Evolutionary conservation across 2,797 vertebrate genomes (phyloP), one percentile per base, ranked within the genome.

Genomic region (Girardinus metallicus): DNA sequence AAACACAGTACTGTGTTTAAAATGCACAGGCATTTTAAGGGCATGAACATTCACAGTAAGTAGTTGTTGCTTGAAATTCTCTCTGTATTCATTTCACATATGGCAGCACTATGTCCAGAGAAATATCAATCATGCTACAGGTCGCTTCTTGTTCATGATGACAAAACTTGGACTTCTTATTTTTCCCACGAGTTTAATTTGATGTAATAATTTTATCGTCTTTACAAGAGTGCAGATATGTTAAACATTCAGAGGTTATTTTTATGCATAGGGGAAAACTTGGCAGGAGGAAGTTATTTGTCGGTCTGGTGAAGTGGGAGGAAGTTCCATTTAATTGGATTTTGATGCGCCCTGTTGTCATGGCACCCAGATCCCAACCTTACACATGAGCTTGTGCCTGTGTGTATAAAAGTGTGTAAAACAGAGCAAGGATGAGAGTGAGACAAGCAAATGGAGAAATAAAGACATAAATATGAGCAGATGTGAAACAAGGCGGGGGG

Each of bases 261-360:
- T 93, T 86, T 85, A 93, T 92, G 88, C 89, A 85, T 79, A 84
- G 76, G 64, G 77, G 79, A 0, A 53, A 76, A 71, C 73, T 79
- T 74, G 81, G 84, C 78, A 82, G 91, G 81, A 92, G 90, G 87
- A 95, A 94, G 93, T 94, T 94, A 91, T 94, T 94, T 91, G 86
- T 90, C 83, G 88, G 89, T 93, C 92, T 92, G 87, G 75, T 93
- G 93, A 96, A 95, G 94, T 91, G 92, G 91, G 91, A 95, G 93
- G 91, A 95, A 94, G 94, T 94, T 91, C 90, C 84, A 84, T 93
- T 94, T 95, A 95, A 95, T 95, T 95, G 95, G 94, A 95, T 95
- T 95, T 94, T 94, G 91, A 96, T 94, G 92, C 90, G 90, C 87
- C 85, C 80, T 85, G 95, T 96, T 95, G 95, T 95, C 96, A 96